phyloP scores from a whole-genome alignment of 2,888 invertebrate genomes.

The Allophyes oxyacanthae region DNA sequence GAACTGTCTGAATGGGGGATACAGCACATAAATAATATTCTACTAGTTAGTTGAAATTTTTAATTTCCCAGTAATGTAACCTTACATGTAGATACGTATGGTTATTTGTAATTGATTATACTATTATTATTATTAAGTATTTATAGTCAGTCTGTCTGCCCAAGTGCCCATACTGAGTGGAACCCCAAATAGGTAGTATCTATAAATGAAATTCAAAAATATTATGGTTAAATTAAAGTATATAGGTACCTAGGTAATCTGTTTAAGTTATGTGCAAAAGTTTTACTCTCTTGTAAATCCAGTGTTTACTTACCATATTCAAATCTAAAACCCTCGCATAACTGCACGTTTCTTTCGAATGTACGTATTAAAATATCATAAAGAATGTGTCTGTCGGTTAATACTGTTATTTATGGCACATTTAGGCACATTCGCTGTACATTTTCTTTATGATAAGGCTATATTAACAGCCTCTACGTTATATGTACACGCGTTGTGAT shows the following conservation, averaged over 20 bases:
- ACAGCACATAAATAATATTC: neutral
- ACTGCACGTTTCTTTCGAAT: conserved; percentile 41
- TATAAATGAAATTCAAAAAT: no score
- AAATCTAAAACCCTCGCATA: conserved; percentile 26
- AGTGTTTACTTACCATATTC: conserved; percentile 13
- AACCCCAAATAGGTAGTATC: no score
- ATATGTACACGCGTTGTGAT: conserved; percentile 3
- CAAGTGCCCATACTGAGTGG: no score
- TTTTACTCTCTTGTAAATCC: conserved; percentile 16
- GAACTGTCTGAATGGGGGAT: conserved; percentile 10
- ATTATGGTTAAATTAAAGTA: no score
- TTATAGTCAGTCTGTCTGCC: no score
- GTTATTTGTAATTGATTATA: no score
- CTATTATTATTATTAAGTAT: no score
- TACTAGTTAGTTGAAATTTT: conserved; percentile 7
- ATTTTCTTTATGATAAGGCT: conserved; percentile 8
- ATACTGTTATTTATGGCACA: conserved; percentile 30
- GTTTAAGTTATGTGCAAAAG: no score
- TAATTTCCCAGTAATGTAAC: conserved; percentile 2
- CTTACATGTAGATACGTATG: neutral
- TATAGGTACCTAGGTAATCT: no score
- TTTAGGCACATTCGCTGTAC: conserved; percentile 5
- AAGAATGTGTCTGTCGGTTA: conserved; percentile 17
- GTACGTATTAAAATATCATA: conserved; percentile 29
- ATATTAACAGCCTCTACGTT: conserved; percentile 3